phyloP scores from a whole-genome alignment of 2,888 invertebrate genomes.

The Drosophila tanythrix region DNA sequence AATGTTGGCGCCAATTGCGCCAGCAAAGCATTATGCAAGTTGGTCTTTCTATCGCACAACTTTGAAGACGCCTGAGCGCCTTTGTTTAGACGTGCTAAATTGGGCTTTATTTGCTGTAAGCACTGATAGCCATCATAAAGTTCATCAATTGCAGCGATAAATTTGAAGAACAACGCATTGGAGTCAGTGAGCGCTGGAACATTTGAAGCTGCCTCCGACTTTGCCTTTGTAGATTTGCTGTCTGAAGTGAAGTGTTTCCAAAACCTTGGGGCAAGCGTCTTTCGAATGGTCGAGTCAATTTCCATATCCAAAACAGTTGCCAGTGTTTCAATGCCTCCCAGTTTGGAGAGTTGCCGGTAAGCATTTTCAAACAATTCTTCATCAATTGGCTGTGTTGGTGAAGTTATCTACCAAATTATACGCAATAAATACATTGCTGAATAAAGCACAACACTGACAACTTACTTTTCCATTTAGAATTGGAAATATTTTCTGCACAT shows the following conservation, averaged over 20 bases:
- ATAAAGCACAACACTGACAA: not conserved
- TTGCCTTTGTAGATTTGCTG: constrained; percentile 19
- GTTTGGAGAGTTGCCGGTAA: constrained; percentile 39
- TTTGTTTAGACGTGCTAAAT: constrained; percentile 61
- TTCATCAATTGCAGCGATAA: constrained; percentile 79
- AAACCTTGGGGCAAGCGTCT: constrained; percentile 80
- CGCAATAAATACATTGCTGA: not conserved
- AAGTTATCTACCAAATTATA: constrained; percentile 12
- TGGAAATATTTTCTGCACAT: constrained; percentile 77
- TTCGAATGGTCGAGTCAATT: constrained; percentile 76
- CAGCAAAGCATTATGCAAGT: constrained; percentile 85
- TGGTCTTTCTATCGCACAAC: constrained; percentile 86
- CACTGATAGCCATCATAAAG: constrained; percentile 75
- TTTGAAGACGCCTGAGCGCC: constrained; percentile 3
- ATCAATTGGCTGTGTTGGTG: constrained; percentile 28
- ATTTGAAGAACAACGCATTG: constrained; percentile 73
- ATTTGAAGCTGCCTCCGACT: constrained; percentile 31
- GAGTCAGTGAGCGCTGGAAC: constrained; percentile 53
- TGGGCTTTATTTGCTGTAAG: constrained; percentile 63
- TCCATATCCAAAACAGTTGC: constrained; percentile 78
- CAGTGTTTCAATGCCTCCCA: constrained; percentile 50
- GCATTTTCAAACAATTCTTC: constrained; percentile 44
- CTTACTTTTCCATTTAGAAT: constrained; percentile 75
- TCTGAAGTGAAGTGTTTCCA: constrained; percentile 78
- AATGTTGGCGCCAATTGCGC: constrained; percentile 90